phyloP scores from a whole-genome alignment of 2,113 vertebrate genomes.

The Limanda limanda region DNA sequence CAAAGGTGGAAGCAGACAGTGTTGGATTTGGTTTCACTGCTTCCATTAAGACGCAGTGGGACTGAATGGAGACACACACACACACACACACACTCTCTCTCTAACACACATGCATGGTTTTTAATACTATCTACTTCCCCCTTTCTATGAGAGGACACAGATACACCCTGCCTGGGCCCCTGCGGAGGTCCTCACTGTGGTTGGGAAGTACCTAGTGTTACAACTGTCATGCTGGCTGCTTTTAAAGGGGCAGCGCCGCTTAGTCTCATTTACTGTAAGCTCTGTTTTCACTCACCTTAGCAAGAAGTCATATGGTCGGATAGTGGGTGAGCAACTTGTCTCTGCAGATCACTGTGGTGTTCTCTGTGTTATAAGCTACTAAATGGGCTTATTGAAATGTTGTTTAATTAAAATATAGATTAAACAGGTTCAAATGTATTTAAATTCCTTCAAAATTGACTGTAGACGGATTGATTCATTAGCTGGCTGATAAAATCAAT shows the following conservation, averaged over 20 bases:
- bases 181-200: constrained; percentile 54
- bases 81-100: background rate
- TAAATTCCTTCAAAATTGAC: background rate
- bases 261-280: background rate
- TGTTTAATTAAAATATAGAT: background rate
- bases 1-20: constrained; percentile 58
- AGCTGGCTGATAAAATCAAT: too few species aligned
- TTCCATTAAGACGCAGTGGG: constrained; percentile 8
- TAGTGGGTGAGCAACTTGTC: too few species aligned
- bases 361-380: too few species aligned
- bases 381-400: background rate
- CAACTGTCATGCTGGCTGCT: constrained; percentile 61
- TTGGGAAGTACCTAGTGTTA: constrained; percentile 76
- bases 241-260: constrained; percentile 63
- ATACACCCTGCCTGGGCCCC: constrained; percentile 69
- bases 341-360: too few species aligned
- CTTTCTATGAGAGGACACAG: constrained; percentile 56
- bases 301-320: background rate
- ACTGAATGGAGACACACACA: background rate
- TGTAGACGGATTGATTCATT: too few species aligned
- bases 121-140: constrained; percentile 70
- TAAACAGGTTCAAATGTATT: background rate
- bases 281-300: background rate
- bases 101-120: constrained; percentile 7
- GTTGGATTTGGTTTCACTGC: constrained; percentile 57